Evolutionary conservation across 2,888 invertebrate species (phyloP).

Genomic region (Eristalis pertinax): DNA sequence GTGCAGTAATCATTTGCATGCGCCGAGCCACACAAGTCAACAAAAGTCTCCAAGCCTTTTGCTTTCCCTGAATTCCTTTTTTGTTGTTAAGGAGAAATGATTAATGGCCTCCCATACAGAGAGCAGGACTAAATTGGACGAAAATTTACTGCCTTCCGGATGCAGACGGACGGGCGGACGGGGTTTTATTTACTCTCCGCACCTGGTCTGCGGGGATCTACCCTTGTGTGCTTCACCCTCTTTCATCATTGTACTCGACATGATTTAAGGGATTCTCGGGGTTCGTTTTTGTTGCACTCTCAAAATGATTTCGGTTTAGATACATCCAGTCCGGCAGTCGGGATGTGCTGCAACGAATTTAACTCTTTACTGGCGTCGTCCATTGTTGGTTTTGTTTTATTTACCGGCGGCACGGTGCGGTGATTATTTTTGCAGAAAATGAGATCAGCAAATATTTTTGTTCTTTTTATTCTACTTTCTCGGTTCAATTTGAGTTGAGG

Average conservation of each 20-base stretch:
- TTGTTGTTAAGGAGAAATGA: not conserved
- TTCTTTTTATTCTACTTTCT: not conserved
- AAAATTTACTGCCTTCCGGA: not conserved
- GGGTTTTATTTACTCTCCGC: conserved; percentile 6
- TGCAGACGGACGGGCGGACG: not conserved
- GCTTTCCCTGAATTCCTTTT: not conserved
- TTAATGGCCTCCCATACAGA: not conserved
- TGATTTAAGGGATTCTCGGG: conserved; percentile 6
- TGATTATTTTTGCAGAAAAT: not conserved
- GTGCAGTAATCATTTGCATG: not conserved
- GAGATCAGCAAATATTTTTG: conserved; percentile 8
- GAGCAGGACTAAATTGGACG: not conserved
- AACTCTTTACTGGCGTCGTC: not conserved
- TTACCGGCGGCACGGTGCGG: not conserved
- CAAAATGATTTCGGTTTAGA: not conserved
- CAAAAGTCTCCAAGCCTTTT: not conserved
- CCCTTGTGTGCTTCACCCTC: not conserved
- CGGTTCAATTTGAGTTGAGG: conserved; percentile 6
- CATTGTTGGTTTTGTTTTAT: conserved; percentile 13
- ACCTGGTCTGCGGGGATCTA: conserved; percentile 2
- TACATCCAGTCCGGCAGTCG: not conserved
- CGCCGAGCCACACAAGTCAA: not conserved
- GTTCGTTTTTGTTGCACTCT: not conserved
- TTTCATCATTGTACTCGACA: conserved; percentile 8
- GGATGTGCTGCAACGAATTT: not conserved